Percentiles rank a stretch among this genome's conserved stretches.
Conservation (phyloP, 2,113 vertebrate species). For the Chroicocephalus ridibundus region DNA sequence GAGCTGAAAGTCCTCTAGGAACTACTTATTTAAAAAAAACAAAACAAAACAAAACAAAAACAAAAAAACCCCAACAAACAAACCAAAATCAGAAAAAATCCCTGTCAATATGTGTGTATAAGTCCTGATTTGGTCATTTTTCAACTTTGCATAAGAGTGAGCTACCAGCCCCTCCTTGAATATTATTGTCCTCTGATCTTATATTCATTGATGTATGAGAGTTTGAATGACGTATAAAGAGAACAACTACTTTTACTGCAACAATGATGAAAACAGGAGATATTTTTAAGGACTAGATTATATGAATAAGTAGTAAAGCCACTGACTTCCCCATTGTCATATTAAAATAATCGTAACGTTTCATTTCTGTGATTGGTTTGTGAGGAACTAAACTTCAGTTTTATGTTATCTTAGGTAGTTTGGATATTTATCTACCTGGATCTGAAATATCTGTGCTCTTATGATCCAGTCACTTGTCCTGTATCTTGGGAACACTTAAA, state of each 20-base stretch:
- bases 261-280: neutral
- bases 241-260: neutral
- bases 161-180: neutral
- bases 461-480: neutral
- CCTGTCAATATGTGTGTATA: neutral
- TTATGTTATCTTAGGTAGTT: neutral
- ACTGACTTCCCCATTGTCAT: neutral
- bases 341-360: neutral
- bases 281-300: neutral
- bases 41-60: neutral
- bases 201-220: neutral
- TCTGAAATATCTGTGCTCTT: neutral
- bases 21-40: neutral
- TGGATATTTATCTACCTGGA: neutral
- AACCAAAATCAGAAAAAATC: neutral
- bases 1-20: neutral
- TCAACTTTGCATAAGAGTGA: neutral
- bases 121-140: neutral
- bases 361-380: neutral
- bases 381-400: neutral
- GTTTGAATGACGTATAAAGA: neutral
- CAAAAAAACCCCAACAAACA: too few species aligned
- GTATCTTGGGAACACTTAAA: neutral
- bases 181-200: neutral
- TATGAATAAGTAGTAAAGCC: neutral